These are phyloP conservation scores for Drosophila neocordata DNA, from an alignment of 1,140 invertebrate genomes.

Conservation along the genomic window DNA sequence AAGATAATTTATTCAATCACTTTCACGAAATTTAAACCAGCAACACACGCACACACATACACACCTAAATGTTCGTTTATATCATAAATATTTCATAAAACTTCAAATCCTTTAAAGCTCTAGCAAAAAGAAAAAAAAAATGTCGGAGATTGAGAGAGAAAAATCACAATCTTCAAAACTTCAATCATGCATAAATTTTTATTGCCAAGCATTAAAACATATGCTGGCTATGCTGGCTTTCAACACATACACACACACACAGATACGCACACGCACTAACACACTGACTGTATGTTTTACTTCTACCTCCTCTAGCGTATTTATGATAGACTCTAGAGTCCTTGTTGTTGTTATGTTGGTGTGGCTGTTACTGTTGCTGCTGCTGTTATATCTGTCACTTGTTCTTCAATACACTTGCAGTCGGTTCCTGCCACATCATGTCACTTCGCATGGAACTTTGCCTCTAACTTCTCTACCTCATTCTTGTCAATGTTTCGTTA, in stretches of 20 bases:
- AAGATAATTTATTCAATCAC: constrained; percentile 6
- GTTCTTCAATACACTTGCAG: constrained; percentile 64
- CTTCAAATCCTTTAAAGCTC: constrained; percentile 29
- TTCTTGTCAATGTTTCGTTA: constrained; percentile 42
- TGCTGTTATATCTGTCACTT: constrained; percentile 56
- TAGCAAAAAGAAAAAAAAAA: constrained; percentile 5
- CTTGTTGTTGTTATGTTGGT: constrained; percentile 34
- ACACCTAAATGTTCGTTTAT: constrained; percentile 39
- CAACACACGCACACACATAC: neutral
- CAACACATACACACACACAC: neutral
- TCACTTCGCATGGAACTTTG: constrained; percentile 30
- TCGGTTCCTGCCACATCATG: constrained; percentile 34
- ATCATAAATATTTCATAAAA: constrained; percentile 57
- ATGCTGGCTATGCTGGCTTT: constrained; percentile 31
- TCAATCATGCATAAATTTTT: constrained; percentile 78
- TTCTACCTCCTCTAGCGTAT: constrained; percentile 17
- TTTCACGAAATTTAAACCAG: constrained; percentile 1
- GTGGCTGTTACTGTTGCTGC: constrained; percentile 21
- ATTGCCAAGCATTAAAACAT: constrained; percentile 64
- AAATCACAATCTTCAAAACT: constrained; percentile 56
- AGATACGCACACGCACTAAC: neutral
- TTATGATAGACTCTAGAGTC: constrained; percentile 38
- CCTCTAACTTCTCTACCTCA: constrained; percentile 6
- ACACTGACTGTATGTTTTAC: neutral
- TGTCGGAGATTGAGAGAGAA: constrained; percentile 23